Evolutionary conservation across 37 sponge, comb jelly and placozoan species (phyloP), one percentile per base, ranked within the genome.

Genomic region (Bolinopsis microptera): DNA sequence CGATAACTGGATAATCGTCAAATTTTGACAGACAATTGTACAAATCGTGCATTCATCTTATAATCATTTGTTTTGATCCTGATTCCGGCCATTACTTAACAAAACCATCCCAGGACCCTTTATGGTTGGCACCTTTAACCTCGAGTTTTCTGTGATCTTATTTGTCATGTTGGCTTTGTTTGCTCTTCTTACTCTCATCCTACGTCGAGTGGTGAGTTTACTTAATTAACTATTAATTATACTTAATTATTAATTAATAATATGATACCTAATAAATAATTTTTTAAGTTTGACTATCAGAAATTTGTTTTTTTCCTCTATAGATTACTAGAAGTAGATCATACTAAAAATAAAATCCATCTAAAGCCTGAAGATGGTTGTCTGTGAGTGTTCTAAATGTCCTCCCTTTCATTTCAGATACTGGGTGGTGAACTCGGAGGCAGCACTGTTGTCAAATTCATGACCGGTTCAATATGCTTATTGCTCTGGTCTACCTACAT

Each of bases 371-470:
- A n/a, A n/a, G n/a, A n/a, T n/a, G n/a, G n/a, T n/a, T n/a, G n/a
- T n/a, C n/a, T n/a, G n/a, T n/a, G n/a, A n/a, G n/a, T n/a, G n/a
- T n/a, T n/a, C n/a, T n/a, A n/a, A n/a, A n/a, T n/a, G n/a, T n/a
- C n/a, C n/a, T n/a, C n/a, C n/a, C n/a, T n/a, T n/a, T n/a, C n/a
- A n/a, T n/a, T n/a, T 22, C 93, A 95, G 92, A 1, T 94, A 0
- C 23, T 93, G 26, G 94, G 94, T 18, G 95, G 93, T 68, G 95
- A 95, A 88, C 70, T 95, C 1, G 95, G 95, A 27, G 95, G 95
- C 1, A 67, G 48, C 0, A 38, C 3, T 18, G 69, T 28, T 2
- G 67, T 35, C 24, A 93, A 94, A 25, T 92, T 76, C 38, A 27
- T 68, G 13, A 94, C 94, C 30, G 93, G 76, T 32, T 13, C 38